A percentile compares a stretch with the other conserved stretches of the same genome.
These are phyloP conservation scores for Peucedramus taeniatus DNA, from an alignment of 2,113 vertebrate genomes.

Conservation along the genomic window DNA sequence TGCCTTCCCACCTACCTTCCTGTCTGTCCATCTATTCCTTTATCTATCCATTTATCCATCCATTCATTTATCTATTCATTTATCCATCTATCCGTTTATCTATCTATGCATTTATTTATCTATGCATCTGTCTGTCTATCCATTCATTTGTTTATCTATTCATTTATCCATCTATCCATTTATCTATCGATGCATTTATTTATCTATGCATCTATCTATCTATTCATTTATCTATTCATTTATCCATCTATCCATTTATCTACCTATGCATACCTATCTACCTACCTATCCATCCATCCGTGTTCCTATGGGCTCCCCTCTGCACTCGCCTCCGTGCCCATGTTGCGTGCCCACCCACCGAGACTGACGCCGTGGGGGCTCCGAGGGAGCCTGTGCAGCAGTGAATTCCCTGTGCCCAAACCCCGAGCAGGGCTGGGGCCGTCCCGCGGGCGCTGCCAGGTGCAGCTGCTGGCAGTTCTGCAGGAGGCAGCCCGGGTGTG, in stretches of 20 bases:
- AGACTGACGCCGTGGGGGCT: rapidly evolving
- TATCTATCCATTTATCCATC: rapidly evolving
- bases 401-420: rapidly evolving
- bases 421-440: rapidly evolving
- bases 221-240: background rate
- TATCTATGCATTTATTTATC: rapidly evolving
- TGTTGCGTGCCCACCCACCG: background rate
- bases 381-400: background rate
- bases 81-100: too few species aligned
- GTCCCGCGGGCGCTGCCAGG: background rate
- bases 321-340: rapidly evolving
- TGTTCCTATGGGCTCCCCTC: background rate
- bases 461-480: too few species aligned
- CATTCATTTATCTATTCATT: background rate
- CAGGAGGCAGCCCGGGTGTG: rapidly evolving
- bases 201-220: too few species aligned
- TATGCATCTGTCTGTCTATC: background rate
- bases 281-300: rapidly evolving
- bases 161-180: background rate
- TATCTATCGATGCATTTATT: too few species aligned
- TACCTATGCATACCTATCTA: rapidly evolving
- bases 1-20: background rate
- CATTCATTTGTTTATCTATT: too few species aligned
- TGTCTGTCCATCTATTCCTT: rapidly evolving
- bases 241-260: rapidly evolving